These are phyloP conservation scores for Drosophila rufa DNA, from an alignment of 1,140 invertebrate species.

Conservation along the genomic window DNA sequence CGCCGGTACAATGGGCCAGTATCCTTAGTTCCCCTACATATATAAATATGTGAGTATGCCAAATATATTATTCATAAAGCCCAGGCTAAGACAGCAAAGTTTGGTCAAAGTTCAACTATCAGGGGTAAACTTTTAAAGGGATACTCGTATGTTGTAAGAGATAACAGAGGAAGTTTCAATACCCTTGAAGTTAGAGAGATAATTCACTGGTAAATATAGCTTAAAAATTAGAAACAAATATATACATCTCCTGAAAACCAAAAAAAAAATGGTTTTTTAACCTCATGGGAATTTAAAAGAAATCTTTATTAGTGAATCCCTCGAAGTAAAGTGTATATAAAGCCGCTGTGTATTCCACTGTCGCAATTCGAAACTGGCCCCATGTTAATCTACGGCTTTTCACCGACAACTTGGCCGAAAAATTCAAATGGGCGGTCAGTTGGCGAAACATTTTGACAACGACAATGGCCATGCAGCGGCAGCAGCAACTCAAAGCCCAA, in stretches of 20 bases:
- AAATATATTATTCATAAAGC: slow-evolving; percentile 31
- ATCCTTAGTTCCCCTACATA: not conserved
- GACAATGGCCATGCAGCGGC: slow-evolving; percentile 37
- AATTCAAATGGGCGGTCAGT: slow-evolving; percentile 77
- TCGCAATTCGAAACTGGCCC: slow-evolving; percentile 22
- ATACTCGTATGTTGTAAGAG: not conserved
- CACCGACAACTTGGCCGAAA: slow-evolving; percentile 46
- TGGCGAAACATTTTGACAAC: slow-evolving; percentile 74
- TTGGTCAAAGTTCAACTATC: slow-evolving; percentile 18
- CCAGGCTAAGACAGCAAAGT: slow-evolving; percentile 6
- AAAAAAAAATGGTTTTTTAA: not conserved
- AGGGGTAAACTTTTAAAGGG: slow-evolving; percentile 5
- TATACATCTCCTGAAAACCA: too few species aligned
- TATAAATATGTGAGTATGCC: slow-evolving; percentile 3
- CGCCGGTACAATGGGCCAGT: slow-evolving; percentile 39
- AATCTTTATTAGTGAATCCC: not conserved
- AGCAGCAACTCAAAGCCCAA: slow-evolving; percentile 15
- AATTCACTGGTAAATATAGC: too few species aligned
- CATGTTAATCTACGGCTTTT: slow-evolving; percentile 37
- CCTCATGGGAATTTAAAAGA: not conserved
- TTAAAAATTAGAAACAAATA: too few species aligned
- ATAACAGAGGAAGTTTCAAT: not conserved
- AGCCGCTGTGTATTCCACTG: slow-evolving; percentile 2
- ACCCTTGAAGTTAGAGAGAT: too few species aligned
- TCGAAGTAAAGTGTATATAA: not conserved